Evolutionary conservation across 2,797 vertebrate species (phyloP), one percentile per base, ranked within the genome.

Genomic region (Scolopax rusticola): DNA sequence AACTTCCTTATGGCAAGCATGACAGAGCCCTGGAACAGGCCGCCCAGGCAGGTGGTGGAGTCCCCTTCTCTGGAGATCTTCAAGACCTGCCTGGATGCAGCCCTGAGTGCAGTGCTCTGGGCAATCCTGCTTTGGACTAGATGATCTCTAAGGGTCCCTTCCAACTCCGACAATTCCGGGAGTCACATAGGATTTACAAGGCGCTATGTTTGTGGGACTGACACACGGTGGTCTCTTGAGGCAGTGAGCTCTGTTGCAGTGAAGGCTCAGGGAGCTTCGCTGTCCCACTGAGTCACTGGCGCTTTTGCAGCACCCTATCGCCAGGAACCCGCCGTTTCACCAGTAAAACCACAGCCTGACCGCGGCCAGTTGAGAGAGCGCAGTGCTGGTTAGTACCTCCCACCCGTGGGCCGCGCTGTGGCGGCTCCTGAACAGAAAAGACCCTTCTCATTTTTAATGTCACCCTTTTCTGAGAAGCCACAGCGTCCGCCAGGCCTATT

Each of bases 291-390:
- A 24, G 11, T 5, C 40, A 13, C 0, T 5, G 32, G 8, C 54
- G 7, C 2, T n/a, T 5, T 20, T 1, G 2, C 12, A 5, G 53
- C 4, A 16, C 27, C 2, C 9, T 33, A 3, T 0, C 2, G 19
- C 5, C 54, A 8, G 23, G 1, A 9, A 68, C 2, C 10, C 3
- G 36, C 50, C 5, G 2, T 9, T 65, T 12, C 45, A 60, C 12
- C 0, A n/a, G 10, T 3, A 6, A 15, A 36, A 4, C 9, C 1
- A 0, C 1, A 2, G 27, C 9, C 36, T 21, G 63, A 6, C 12
- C 25, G 5, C 2, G 1, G 18, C 15, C 67, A 32, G 28, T n/a
- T 3, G 6, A 3, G 15, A 14, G 3, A 4, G 13, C 41, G 21
- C 43, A 2, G 4, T 0, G 56, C 1, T 15, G 18, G 5, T 18